Base-by-base conservation (phyloP, 1,140 invertebrate species). In the Pseudomyrmex dendroicus region DNA sequence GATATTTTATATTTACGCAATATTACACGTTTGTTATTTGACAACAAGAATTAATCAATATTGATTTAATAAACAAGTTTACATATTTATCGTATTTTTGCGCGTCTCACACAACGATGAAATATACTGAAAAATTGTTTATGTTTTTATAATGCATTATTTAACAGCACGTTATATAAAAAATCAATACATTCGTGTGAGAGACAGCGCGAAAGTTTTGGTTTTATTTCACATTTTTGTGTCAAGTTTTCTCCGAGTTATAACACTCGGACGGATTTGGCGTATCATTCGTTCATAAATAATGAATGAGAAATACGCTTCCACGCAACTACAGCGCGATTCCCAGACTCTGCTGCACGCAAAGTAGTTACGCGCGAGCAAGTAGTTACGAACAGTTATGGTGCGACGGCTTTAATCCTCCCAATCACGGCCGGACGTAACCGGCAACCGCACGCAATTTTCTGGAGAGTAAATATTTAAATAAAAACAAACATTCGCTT, bases 221-320 rank as follows among this genome's bases (percentile, higher is more conserved):
- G 44, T 25, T 56, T 68, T 35, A 7, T 57, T 57, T 48, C 5
- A 20, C 15, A 10, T n/a, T 13, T 78, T 2, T n/a, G 12, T 1
- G 2, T 22, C 15, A 59, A 77, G 44, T 48, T 78, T 77, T 46
- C 10, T 13, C 22, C 62, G 35, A 57, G 2, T 20, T 64, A 35
- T 52, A 1, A 8, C 48, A 20, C 0, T 59, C 17, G 56, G 7
- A 56, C 5, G 48, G 13, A 56, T 77, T 66, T 4, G 15, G n/a
- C 35, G 25, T n/a, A 35, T 7, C 35, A 10, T 15, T 22, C 15
- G 61, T 20, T 64, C 15, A 61, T 73, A 73, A 77, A 77, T 77
- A 57, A 66, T 46, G 9, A 66, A 77, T 77, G 9, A 66, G 50
- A 76, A 9, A n/a, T 63, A 64, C 7, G 2, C 2, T 63, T 44